These are phyloP conservation scores for Piaya cayana DNA, from an alignment of 2,113 vertebrate genomes.

Conservation along the genomic window DNA sequence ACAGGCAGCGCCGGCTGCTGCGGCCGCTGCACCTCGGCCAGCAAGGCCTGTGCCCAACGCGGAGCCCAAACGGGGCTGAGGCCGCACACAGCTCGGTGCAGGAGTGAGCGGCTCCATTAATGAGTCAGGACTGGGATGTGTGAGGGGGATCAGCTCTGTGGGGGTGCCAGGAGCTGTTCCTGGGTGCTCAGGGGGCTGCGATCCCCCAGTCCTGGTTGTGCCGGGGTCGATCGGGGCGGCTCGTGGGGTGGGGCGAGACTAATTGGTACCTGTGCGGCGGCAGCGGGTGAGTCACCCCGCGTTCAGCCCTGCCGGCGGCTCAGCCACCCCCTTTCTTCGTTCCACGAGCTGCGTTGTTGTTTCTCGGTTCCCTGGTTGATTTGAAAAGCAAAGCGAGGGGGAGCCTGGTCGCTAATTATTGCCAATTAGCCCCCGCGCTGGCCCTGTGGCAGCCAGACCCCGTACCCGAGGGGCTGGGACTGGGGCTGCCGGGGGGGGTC, in stretches of 20 bases:
- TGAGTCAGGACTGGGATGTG: rapidly evolving
- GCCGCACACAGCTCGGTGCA: rapidly evolving
- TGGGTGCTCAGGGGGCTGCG: rapidly evolving
- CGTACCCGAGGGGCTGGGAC: too few relatives aligned
- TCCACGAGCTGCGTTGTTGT: neutral
- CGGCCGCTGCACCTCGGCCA: neutral
- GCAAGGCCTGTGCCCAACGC: neutral
- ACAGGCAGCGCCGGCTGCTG: neutral
- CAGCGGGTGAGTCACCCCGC: constrained; percentile 9
- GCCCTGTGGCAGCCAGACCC: rapidly evolving
- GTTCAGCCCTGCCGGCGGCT: neutral
- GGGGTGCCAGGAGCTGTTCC: rapidly evolving
- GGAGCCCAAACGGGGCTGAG: neutral
- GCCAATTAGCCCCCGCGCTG: neutral
- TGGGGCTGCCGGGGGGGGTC: neutral
- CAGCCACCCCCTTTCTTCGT: neutral
- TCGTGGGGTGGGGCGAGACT: neutral
- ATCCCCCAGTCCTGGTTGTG: rapidly evolving
- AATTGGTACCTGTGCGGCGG: neutral
- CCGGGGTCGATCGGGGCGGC: neutral
- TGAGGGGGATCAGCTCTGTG: rapidly evolving
- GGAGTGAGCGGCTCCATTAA: neutral
- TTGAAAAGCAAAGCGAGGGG: constrained; percentile 54
- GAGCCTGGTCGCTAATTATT: neutral
- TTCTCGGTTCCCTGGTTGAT: neutral